Evolutionary conservation across 2,797 vertebrate genomes (phyloP), one percentile per base, ranked within the genome.

Genomic region (Orientallactaga sibirica): DNA sequence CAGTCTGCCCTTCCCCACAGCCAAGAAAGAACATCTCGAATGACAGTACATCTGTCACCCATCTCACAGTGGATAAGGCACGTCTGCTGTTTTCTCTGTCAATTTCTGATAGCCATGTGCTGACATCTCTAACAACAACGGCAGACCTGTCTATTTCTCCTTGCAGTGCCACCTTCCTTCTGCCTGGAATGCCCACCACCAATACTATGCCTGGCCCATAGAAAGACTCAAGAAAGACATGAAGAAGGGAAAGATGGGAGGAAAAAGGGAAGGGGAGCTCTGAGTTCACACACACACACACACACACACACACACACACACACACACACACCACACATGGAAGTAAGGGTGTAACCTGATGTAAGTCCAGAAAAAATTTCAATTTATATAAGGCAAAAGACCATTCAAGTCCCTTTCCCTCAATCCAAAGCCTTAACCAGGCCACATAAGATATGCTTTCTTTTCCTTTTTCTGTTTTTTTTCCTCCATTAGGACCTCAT

Each of bases 351-450:
- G n/a, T 48, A 48, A 84, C 86, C 66, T 48, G 52, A 82, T 66
- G 73, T 88, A 96, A 95, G 92, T 88, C 88, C 66, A 97, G 83
- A 94, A 93, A 92, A 92, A 90, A 94, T 92, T 95, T 95, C 70
- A 84, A 94, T 96, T 94, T 96, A 74, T 93, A 79, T 66, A 75
- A 91, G 89, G 76, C 94, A 94, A 79, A 10, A 92, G 90, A 95
- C 73, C 76, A 62, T 95, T 95, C 88, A 96, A 91, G 95, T 91
- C 86, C 92, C 92, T 94, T 71, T 33, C 33, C 92, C 41, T 83
- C 79, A 81, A 95, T 90, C 86, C 90, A 96, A 96, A 97, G 79
- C 86, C 88, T 95, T 83, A 83, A 91, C 90, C 82, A 96, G 90
- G 64, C 86, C 96, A 90, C 94, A 87, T 96, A 90, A 96, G 96